Evolutionary conservation across 2,888 invertebrate genomes (phyloP), one percentile per base, ranked within the genome.

Genomic region (Omphaloscelis lunosa): DNA sequence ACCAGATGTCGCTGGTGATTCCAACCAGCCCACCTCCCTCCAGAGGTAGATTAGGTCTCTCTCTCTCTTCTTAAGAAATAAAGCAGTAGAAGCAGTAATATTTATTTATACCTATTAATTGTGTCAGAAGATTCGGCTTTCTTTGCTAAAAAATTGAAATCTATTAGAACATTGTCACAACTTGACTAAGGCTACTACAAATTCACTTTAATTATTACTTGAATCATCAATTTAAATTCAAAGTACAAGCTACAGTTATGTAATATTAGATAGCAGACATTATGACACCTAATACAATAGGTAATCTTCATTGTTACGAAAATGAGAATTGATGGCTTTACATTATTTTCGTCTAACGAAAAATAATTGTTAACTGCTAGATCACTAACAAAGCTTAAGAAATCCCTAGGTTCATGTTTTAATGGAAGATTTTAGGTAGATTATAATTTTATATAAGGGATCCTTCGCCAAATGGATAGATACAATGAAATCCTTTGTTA

Each of bases 261-360:
- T 65, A 23, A 63, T 27, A 72, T 59, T 48, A 70, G 48, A 68
- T 51, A 12, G 17, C 59, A 71, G 45, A 61, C 15, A 53, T 67
- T 72, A 68, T 68, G 56, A 73, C 23, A 53, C 9, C 58, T 59
- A 69, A 80, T 69, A 69, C 66, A 85, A 76, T 53, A 61, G 29
- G 15, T 66, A 66, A 72, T 58, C 69, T 69, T 56, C 56, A 76
- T 84, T 79, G 71, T 75, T 72, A 23, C 63, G 27, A 45, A 76
- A 76, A 86, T 79, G 72, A 76, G 67, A 72, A 85, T 83, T 74
- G 51, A 82, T 83, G 65, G 59, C n/a, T 45, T 39, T 45, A 23
- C 59, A 72, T 83, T 76, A 82, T 72, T 67, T 74, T 58, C n/a
- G 23, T 58, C 1, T 69, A 75, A 80, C 75, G 81, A 80, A 80